phyloP scores from a whole-genome alignment of 1,140 invertebrate genomes.

The Lasioglossum albipes region DNA sequence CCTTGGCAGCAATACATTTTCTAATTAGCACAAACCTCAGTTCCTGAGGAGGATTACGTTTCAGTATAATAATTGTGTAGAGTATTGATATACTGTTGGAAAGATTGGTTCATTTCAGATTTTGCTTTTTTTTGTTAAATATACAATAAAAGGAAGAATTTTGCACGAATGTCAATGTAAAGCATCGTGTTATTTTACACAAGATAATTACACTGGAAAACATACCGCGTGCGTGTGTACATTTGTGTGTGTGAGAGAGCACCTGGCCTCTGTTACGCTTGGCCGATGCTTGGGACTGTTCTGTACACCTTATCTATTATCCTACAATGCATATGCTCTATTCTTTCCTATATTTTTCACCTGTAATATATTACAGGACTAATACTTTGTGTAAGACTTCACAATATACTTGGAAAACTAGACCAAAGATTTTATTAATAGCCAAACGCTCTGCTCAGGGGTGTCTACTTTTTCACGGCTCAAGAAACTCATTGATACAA shows the following conservation, averaged over 20 bases:
- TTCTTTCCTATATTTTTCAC: not conserved
- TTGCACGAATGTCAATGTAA: not conserved
- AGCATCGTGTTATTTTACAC: not conserved
- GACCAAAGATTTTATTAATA: not conserved
- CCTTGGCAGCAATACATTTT: constrained; percentile 8
- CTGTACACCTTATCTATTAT: constrained; percentile 59
- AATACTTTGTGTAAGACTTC: not conserved
- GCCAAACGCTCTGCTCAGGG: not conserved
- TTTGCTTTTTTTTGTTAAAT: not conserved
- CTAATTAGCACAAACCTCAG: not conserved
- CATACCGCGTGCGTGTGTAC: constrained; percentile 32
- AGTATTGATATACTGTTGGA: no score
- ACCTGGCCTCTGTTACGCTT: constrained; percentile 75
- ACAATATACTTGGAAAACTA: no score
- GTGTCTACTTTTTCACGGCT: not conserved
- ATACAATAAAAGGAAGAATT: not conserved
- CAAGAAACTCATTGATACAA: constrained; percentile 63
- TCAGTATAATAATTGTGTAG: no score
- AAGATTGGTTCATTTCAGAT: no score
- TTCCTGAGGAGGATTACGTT: not conserved
- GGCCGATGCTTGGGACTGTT: constrained; percentile 68
- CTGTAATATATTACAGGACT: not conserved
- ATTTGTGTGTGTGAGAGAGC: constrained; percentile 21
- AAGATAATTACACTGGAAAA: constrained; percentile 4
- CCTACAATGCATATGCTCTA: constrained; percentile 11